phyloP scores from a whole-genome alignment of 2,113 vertebrate species.

The Carlito syrichta region DNA sequence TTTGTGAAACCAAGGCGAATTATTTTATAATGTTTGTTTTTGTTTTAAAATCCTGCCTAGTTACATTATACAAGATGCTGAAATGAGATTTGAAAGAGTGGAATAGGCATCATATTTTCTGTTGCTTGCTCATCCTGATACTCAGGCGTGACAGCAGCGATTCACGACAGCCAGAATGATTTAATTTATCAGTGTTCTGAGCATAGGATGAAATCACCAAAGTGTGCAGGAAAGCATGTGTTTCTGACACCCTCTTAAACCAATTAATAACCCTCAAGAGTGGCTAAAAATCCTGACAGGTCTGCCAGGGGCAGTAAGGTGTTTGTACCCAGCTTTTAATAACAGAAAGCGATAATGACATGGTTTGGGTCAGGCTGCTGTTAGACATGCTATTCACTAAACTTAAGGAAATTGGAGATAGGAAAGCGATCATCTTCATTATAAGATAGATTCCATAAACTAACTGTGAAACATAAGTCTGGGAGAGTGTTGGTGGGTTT shows the following conservation, averaged over 20 bases:
- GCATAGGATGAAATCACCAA: constrained; percentile 31
- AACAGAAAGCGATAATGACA: not conserved
- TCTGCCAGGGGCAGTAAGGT: not conserved
- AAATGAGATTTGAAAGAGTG: not conserved
- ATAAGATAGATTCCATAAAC: not conserved
- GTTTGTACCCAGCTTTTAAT: not conserved
- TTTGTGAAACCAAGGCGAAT: not conserved
- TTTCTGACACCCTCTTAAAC: constrained; percentile 2
- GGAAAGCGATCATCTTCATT: not conserved
- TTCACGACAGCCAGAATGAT: constrained; percentile 25
- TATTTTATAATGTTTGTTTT: not conserved
- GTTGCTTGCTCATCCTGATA: constrained; percentile 19
- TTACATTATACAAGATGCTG: not conserved
- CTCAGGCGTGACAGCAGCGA: constrained; percentile 8
- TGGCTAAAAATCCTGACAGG: not conserved
- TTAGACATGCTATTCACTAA: not conserved
- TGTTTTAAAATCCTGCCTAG: not conserved
- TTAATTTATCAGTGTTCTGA: constrained; percentile 59
- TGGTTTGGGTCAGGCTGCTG: not conserved
- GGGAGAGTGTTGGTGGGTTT: not conserved
- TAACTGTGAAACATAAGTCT: not conserved
- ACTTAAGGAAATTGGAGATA: not conserved
- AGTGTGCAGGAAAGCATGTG: constrained; percentile 25
- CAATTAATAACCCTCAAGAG: not conserved
- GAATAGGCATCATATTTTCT: not conserved